Evolutionary conservation across 2,888 invertebrate genomes (phyloP).

Genomic region (Liopterus haemorrhoidalis): DNA sequence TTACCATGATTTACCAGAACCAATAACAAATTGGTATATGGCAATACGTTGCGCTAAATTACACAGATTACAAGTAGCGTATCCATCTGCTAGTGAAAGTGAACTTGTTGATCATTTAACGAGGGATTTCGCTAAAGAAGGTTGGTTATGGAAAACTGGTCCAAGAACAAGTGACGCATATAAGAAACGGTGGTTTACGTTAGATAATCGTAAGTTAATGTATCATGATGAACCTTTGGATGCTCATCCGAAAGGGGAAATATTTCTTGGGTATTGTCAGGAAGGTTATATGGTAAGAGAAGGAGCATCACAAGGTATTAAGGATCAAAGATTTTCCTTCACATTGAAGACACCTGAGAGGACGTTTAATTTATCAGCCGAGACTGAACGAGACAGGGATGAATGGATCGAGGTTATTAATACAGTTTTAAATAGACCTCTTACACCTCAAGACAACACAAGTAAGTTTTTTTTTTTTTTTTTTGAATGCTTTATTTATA

Average conservation of each 20-base stretch:
- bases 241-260: constrained; percentile 70
- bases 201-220: constrained; percentile 87
- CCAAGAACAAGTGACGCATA: constrained; percentile 75
- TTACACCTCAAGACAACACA: constrained; percentile 72
- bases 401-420: constrained; percentile 76
- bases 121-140: constrained; percentile 78
- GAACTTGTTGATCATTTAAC: constrained; percentile 69
- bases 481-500: constrained; percentile 2
- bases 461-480: constrained; percentile 48
- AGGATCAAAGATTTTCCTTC: constrained; percentile 75
- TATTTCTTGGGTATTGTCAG: constrained; percentile 57
- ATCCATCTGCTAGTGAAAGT: constrained; percentile 67
- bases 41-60: constrained; percentile 62
- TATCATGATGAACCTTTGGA: constrained; percentile 84
- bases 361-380: constrained; percentile 69
- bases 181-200: constrained; percentile 80
- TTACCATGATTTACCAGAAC: constrained; percentile 79
- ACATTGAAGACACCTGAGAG: constrained; percentile 75
- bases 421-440: constrained; percentile 64
- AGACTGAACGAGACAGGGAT: constrained; percentile 68
- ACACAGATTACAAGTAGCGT: constrained; percentile 75
- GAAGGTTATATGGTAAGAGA: constrained; percentile 71
- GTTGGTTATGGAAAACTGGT: constrained; percentile 85
- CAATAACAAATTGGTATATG: constrained; percentile 69
- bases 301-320: constrained; percentile 61